Evolutionary conservation across 1,140 invertebrate genomes (phyloP).

Genomic region (Aphaenogaster floridana): DNA sequence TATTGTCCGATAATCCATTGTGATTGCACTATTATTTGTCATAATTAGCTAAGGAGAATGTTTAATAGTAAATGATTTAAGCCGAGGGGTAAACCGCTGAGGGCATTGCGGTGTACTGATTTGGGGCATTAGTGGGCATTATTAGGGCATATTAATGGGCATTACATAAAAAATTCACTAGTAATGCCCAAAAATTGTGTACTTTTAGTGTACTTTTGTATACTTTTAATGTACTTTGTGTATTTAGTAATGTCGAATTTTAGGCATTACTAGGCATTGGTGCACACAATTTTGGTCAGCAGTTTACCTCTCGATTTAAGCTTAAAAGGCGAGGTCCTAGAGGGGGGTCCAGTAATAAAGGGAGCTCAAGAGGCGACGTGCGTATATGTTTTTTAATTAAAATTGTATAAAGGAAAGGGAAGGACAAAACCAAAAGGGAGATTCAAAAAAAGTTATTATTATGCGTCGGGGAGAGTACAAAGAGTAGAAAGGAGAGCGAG

Average conservation of each 20-base stretch:
- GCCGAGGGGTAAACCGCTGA: not conserved
- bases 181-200: too few relatives aligned
- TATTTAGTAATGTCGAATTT: too few relatives aligned
- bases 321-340: not conserved
- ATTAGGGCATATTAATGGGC: too few relatives aligned
- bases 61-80: not conserved
- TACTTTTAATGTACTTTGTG: too few relatives aligned
- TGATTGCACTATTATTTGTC: not conserved
- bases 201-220: too few relatives aligned
- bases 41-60: conserved; percentile 2
- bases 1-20: not conserved
- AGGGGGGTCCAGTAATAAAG: not conserved
- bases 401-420: conserved; percentile 33
- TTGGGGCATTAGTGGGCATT: too few relatives aligned
- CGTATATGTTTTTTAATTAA: conserved; percentile 55
- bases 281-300: too few relatives aligned
- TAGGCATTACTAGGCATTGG: too few relatives aligned
- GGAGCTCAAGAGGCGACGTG: not conserved
- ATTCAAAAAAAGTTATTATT: conserved; percentile 22
- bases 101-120: too few relatives aligned
- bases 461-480: not conserved
- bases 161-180: too few relatives aligned
- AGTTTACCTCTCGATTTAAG: too few relatives aligned
- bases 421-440: conserved; percentile 25
- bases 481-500: not conserved